phyloP scores from a whole-genome alignment of 2,797 vertebrate genomes.

The Acropternis orthonyx region DNA sequence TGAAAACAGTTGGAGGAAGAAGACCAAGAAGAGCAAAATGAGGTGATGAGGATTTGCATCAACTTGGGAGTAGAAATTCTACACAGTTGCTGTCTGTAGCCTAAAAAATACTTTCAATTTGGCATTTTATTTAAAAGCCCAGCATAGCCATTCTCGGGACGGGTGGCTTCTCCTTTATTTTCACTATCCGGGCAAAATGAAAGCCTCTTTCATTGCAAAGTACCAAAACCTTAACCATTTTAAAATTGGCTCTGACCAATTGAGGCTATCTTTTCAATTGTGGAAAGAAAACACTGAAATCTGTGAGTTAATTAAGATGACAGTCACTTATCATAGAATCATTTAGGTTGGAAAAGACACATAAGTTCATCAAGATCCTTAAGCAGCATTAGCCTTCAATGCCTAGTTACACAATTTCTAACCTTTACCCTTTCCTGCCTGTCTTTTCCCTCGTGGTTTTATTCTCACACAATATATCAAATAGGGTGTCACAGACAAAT shows the following conservation, averaged over 20 bases:
- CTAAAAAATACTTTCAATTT: background rate
- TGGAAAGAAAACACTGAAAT: background rate
- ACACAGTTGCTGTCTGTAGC: background rate
- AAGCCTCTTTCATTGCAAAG: background rate
- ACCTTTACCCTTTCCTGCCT: background rate
- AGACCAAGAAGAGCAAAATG: background rate
- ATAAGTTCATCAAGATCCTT: background rate
- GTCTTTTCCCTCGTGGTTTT: background rate
- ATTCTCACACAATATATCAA: background rate
- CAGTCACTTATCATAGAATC: background rate
- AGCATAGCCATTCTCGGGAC: background rate
- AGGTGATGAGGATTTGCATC: slow-evolving; percentile 13
- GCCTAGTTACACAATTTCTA: background rate
- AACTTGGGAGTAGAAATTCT: background rate
- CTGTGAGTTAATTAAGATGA: background rate
- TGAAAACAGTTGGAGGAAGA: slow-evolving; percentile 30
- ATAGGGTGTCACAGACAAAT: background rate
- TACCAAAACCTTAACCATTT: background rate
- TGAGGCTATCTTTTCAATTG: background rate
- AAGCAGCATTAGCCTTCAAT: background rate
- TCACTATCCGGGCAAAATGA: background rate
- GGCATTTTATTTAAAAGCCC: background rate
- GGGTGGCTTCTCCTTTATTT: background rate
- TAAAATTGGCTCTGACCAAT: background rate
- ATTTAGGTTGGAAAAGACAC: background rate